Evolutionary conservation across 1,140 invertebrate species (phyloP), one percentile per base, ranked within the genome.

Genomic region (Cydia fagiglandana): DNA sequence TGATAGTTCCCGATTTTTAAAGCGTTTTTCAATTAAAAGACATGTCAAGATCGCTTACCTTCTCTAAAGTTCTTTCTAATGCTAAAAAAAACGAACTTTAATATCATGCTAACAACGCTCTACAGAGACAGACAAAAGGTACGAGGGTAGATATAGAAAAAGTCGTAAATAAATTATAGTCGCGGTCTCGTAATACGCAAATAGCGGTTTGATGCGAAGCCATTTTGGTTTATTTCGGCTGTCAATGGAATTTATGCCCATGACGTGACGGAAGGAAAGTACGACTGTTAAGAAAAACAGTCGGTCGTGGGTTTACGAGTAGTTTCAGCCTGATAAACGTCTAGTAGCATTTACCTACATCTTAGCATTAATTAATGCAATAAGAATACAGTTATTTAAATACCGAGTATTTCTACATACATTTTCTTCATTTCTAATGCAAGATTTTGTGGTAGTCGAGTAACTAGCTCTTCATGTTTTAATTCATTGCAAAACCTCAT

Each of bases 181-280:
- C 56, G 17, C 9, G 56, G 56, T 61, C 15, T 61, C 56, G 56
- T 61, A 61, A 61, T 24, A 61, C 56, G 10, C 56, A 61, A 61
- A 61, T 61, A 20, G 17, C 56, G n/a, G n/a, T 61, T 61, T 61
- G 56, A 61, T 61, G 56, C 56, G 56, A 61, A 61, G 56, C 56
- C 56, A 61, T 61, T 61, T 61, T 61, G 17, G 56, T 61, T 61
- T 61, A 61, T 61, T 61, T 61, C 9, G 56, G 17, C 56, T 61
- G 56, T 61, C 17, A 20, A 17, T 17, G 7, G 7, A 61, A 17
- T 61, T 61, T 61, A 61, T 61, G 9, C n/a, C 17, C 17, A 17
- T 2, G 17, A 17, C 5, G 56, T 61, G 15, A 61, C 6, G 17
- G 17, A 61, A n/a, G 45, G 17, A 6, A 61, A n/a, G 12, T 17